These are phyloP conservation scores for Eristalis pertinax DNA, from an alignment of 2,888 invertebrate genomes.

Conservation along the genomic window DNA sequence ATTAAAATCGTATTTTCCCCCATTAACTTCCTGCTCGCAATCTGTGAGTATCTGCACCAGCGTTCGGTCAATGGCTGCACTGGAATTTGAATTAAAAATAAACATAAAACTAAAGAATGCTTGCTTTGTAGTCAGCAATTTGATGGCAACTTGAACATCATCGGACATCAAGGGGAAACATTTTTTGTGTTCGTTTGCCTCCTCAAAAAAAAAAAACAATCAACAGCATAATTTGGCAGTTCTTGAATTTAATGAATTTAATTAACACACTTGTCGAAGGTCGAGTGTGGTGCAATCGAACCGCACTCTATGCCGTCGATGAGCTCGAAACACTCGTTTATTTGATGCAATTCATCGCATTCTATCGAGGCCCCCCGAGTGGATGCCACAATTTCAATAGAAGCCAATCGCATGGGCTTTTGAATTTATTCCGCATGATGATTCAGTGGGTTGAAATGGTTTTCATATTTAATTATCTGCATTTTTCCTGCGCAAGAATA, in stretches of 20 bases:
- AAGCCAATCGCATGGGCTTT: neutral
- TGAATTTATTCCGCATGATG: neutral
- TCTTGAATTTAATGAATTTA: neutral
- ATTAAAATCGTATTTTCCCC: constrained; percentile 20
- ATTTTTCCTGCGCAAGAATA: neutral
- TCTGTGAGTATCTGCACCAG: neutral
- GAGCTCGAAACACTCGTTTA: neutral
- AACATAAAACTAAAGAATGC: neutral
- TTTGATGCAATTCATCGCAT: neutral
- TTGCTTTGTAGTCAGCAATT: neutral
- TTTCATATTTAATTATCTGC: constrained; percentile 1
- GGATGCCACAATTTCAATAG: neutral
- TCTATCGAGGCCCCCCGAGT: neutral
- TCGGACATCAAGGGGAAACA: neutral
- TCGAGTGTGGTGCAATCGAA: neutral
- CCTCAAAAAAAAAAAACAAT: neutral
- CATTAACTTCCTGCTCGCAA: neutral
- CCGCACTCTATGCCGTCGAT: neutral
- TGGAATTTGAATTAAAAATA: neutral
- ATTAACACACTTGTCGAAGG: neutral
- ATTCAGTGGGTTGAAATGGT: neutral
- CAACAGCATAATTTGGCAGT: neutral
- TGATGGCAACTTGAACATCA: neutral
- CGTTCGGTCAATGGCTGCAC: neutral
- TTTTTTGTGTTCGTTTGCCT: no score